Evolutionary conservation across 1,140 invertebrate species (phyloP), one percentile per base, ranked within the genome.

Genomic region (Phymastichus coffea): DNA sequence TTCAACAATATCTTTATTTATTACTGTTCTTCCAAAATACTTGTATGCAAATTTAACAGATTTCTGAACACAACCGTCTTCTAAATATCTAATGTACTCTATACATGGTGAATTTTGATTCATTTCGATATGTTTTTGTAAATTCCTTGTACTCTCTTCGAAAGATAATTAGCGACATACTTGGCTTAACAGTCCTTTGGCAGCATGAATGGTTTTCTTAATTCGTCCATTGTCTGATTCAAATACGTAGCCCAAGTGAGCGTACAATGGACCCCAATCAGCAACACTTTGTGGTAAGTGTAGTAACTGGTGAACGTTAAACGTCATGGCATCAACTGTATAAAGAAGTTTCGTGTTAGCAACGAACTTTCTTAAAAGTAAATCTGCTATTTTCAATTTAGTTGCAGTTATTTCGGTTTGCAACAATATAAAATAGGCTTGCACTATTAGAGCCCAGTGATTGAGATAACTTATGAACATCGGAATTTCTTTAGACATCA

Each of bases 141-240:
- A 19, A 14, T 22, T 37, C 30, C 6, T 14, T 3, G 38, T 22
- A 38, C 33, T 35, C 38, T 35, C 28, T 40, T 38, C 3, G 2
- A 57, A 28, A 4, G 25, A 62, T 25, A 26, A n/a, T 28, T 19
- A 33, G 14, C 58, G 33, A 20, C 51, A 54, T 20, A 64, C 49
- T 62, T 66, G 65, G n/a, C 57, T 23, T 28, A 63, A 33, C 0
- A 66, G 53, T 33, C 65, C 65, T 56, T 62, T 66, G 3, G 58
- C 62, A 0, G 65, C 22, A 53, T 61, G 60, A 37, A 65, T n/a
- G 28, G 14, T 49, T 49, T 54, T 60, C 4, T 52, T 28, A 14
- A 65, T 40, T 19, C 15, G 23, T 15, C 64, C 64, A 58, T 63
- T 65, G 9, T 37, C 52, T 14, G 44, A 52, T 28, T 63, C 64